Percentiles rank a stretch among this genome's conserved stretches.
phyloP scores from a whole-genome alignment of 2,113 vertebrate genomes.

The Anser brachyrhynchus region DNA sequence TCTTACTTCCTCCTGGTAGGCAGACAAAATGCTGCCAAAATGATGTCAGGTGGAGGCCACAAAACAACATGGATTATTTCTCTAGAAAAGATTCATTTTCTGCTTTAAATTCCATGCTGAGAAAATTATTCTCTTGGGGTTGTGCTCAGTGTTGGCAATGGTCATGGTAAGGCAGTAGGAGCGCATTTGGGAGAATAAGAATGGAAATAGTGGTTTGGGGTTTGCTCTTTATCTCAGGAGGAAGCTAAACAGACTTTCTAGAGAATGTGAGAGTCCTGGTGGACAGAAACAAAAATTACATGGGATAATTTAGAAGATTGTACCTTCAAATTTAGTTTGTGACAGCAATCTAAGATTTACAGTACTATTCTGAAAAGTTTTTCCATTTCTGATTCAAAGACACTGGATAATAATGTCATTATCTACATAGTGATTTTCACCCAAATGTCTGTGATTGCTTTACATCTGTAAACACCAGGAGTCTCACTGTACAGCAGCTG shows the following conservation, averaged over 20 bases:
- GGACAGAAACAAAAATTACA: neutral
- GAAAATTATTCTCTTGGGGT: neutral
- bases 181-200: neutral
- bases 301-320: constrained; percentile 14
- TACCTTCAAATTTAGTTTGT: neutral
- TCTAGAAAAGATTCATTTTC: neutral
- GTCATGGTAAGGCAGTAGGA: neutral
- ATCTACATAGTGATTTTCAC: constrained; percentile 11
- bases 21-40: neutral
- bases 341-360: neutral
- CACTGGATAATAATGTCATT: constrained; percentile 28
- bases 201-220: neutral
- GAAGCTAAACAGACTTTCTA: neutral
- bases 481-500: constrained; percentile 3
- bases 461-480: constrained; percentile 42
- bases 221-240: constrained; percentile 14
- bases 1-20: neutral
- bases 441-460: constrained; percentile 5
- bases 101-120: neutral
- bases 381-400: neutral
- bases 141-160: neutral
- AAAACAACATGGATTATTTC: neutral
- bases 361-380: neutral
- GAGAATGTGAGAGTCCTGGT: neutral
- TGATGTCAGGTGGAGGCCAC: neutral